Evolutionary conservation across 2,113 vertebrate genomes (phyloP).

Genomic region (Thamnaconus septentrionalis): DNA sequence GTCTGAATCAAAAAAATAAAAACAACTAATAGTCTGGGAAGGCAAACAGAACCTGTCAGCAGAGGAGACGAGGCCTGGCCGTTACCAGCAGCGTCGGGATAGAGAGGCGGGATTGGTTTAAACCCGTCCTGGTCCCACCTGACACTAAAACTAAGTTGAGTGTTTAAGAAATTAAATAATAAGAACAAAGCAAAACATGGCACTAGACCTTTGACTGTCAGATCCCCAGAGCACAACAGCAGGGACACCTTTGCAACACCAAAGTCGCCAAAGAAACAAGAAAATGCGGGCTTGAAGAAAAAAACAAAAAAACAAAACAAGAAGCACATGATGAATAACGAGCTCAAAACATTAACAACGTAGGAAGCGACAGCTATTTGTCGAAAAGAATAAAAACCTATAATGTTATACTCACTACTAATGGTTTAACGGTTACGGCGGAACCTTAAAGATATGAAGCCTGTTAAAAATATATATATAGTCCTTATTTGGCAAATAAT

Average conservation of each 20-base stretch:
- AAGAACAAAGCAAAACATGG: constrained; percentile 49
- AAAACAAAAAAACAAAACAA: constrained; percentile 22
- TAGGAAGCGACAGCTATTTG: constrained; percentile 29
- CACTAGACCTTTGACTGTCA: constrained; percentile 62
- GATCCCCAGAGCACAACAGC: constrained; percentile 67
- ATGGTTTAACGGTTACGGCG: constrained; percentile 43
- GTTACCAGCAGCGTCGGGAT: constrained; percentile 20
- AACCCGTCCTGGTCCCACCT: constrained; percentile 17
- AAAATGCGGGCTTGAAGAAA: constrained; percentile 12
- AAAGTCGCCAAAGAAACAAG: constrained; percentile 8
- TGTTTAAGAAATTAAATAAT: constrained; percentile 29
- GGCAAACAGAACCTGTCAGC: constrained; percentile 74
- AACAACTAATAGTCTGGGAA: constrained; percentile 70
- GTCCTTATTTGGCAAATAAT: constrained; percentile 63
- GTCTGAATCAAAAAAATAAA: no score
- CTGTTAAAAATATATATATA: constrained; percentile 20
- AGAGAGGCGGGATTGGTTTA: constrained; percentile 14
- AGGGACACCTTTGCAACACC: constrained; percentile 52
- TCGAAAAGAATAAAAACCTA: constrained; percentile 45
- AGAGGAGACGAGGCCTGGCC: constrained; percentile 1
- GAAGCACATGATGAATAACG: constrained; percentile 4
- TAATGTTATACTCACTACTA: constrained; percentile 39
- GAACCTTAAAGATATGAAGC: constrained; percentile 50
- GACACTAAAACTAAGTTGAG: constrained; percentile 17
- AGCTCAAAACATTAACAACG: constrained; percentile 42